Percentiles rank a stretch among this genome's conserved stretches.
phyloP scores from a whole-genome alignment of 2,888 invertebrate species.

The Pseudococcus viburni region DNA sequence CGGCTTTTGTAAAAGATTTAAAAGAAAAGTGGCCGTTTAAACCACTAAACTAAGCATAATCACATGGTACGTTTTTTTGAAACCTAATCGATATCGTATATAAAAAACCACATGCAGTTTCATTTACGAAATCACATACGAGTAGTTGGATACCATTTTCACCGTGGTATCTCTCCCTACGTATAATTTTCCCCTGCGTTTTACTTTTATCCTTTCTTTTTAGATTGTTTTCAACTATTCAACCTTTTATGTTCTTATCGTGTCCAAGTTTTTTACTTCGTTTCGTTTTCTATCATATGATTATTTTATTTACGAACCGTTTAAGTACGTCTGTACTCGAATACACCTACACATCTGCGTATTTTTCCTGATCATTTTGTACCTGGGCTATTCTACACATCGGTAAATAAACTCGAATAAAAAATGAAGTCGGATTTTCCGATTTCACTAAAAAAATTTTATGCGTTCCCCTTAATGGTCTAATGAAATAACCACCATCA shows the following conservation, averaged over 20 bases:
- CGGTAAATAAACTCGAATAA: too few species aligned
- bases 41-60: constrained; percentile 18
- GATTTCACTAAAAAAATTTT: too few species aligned
- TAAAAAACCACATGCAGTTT: constrained; percentile 20
- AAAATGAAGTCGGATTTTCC: too few species aligned
- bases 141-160: background rate
- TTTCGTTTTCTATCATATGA: background rate
- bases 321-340: background rate
- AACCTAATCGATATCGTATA: constrained; percentile 17
- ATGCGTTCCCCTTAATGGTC: too few species aligned
- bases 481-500: too few species aligned
- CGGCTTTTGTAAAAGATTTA: background rate
- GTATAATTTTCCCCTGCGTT: background rate
- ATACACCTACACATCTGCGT: background rate
- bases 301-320: constrained; percentile 11
- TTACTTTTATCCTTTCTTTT: background rate
- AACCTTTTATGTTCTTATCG: background rate
- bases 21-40: background rate
- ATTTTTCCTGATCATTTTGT: background rate
- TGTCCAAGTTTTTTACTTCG: background rate
- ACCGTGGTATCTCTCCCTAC: background rate
- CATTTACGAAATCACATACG: background rate
- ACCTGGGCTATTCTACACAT: too few species aligned
- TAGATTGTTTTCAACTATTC: background rate
- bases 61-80: background rate